Conservation (phyloP, 2,888 invertebrate genomes). For the Meliscaeva auricollis region DNA sequence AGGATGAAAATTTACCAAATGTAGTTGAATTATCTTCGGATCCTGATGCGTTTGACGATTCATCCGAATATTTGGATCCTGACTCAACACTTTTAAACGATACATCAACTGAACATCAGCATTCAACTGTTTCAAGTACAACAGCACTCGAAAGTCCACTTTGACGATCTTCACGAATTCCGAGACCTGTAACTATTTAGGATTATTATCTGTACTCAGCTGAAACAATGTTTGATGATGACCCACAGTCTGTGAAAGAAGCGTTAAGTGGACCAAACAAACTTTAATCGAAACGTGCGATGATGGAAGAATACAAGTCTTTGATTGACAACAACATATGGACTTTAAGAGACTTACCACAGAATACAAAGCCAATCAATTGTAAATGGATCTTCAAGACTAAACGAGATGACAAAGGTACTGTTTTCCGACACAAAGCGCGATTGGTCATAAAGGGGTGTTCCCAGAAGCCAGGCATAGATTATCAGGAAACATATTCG, state of each 20-base stretch:
- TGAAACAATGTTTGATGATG: neutral
- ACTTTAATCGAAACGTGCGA: neutral
- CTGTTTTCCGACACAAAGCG: conserved; percentile 48
- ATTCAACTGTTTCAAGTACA: neutral
- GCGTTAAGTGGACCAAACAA: conserved; percentile 10
- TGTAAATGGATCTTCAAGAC: conserved; percentile 63
- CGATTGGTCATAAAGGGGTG: conserved; percentile 64
- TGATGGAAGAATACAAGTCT: neutral
- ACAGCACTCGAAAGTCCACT: neutral
- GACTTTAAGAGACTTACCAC: neutral
- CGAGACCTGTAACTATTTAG: conserved; percentile 11
- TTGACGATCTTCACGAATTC: conserved; percentile 22
- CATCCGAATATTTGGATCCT: neutral
- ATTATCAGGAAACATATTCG: conserved; percentile 67
- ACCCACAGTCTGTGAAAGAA: conserved; percentile 13
- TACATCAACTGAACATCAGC: neutral
- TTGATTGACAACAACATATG: conserved; percentile 8
- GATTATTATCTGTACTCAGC: conserved; percentile 36
- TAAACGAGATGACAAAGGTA: conserved; percentile 34
- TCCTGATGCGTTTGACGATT: neutral
- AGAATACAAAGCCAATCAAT: neutral
- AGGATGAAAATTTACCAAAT: conserved; percentile 8
- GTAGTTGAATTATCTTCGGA: neutral
- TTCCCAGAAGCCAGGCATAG: conserved; percentile 53
- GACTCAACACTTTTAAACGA: neutral